Conservation (phyloP, 2,888 invertebrate species). For the Dynastes tityus region DNA sequence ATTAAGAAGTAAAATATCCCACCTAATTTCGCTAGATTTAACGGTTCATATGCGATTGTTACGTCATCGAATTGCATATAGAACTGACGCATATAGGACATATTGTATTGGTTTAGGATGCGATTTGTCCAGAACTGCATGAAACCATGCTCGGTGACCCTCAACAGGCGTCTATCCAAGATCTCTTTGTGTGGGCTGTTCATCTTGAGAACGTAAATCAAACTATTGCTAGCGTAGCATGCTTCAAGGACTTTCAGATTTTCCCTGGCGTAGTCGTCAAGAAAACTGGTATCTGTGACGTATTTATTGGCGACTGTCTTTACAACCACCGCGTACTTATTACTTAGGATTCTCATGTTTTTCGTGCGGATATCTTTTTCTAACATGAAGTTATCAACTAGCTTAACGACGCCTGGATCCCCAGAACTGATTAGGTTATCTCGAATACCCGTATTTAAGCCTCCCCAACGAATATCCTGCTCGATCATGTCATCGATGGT, state of each 20-base stretch:
- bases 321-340: constrained; percentile 52
- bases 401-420: neutral
- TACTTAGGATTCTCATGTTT: constrained; percentile 22
- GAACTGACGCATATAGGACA: neutral
- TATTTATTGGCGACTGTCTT: constrained; percentile 56
- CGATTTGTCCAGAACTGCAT: constrained; percentile 52
- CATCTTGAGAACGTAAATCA: constrained; percentile 56
- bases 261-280: constrained; percentile 53
- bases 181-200: constrained; percentile 58
- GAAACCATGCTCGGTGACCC: constrained; percentile 58
- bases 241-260: constrained; percentile 57
- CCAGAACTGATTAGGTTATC: neutral
- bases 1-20: constrained; percentile 26
- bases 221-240: constrained; percentile 56
- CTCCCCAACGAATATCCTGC: constrained; percentile 53
- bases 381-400: constrained; percentile 1
- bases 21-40: constrained; percentile 12
- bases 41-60: neutral
- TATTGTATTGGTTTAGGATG: constrained; percentile 5
- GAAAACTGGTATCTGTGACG: constrained; percentile 57
- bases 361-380: constrained; percentile 15
- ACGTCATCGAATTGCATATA: neutral
- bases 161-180: constrained; percentile 51
- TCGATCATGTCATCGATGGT: constrained; percentile 55
- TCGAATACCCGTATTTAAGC: neutral